These are phyloP conservation scores for Melolontha melolontha DNA, from an alignment of 2,888 invertebrate species.

Conservation along the genomic window DNA sequence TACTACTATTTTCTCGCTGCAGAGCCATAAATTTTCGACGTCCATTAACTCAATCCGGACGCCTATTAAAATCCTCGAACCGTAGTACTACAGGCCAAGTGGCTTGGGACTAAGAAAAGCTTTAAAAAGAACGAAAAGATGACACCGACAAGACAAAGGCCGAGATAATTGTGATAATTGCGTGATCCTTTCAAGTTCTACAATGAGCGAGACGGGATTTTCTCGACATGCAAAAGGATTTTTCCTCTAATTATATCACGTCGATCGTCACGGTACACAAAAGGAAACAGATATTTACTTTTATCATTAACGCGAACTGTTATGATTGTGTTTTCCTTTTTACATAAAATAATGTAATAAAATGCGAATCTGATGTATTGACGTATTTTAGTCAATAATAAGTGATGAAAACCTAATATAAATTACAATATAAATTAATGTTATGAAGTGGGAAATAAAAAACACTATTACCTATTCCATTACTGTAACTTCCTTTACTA, in stretches of 20 bases:
- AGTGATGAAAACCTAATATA: too few relatives aligned
- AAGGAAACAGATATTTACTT: too few relatives aligned
- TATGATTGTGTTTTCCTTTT: too few relatives aligned
- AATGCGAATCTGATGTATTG: too few relatives aligned
- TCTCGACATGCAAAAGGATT: conserved; percentile 7
- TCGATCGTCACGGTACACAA: too few relatives aligned
- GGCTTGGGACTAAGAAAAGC: neutral
- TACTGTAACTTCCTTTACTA: too few relatives aligned
- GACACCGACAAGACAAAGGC: conserved; percentile 25
- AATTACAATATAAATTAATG: too few relatives aligned
- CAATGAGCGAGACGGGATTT: conserved; percentile 10
- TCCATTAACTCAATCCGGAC: conserved; percentile 39
- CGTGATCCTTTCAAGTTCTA: conserved; percentile 17
- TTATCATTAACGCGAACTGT: too few relatives aligned
- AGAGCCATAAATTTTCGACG: conserved; percentile 24
- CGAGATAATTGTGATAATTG: conserved; percentile 32
- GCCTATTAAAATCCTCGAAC: conserved; percentile 23
- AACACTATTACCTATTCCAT: too few relatives aligned
- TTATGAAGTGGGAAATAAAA: too few relatives aligned
- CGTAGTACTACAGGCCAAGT: conserved; percentile 15
- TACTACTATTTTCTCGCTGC: conserved; percentile 25
- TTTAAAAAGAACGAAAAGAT: conserved; percentile 13
- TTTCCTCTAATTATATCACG: conserved; percentile 20
- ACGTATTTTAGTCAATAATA: too few relatives aligned
- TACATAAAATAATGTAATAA: too few relatives aligned